Percentiles rank a stretch among this genome's conserved stretches.
Evolutionary conservation across 2,888 invertebrate genomes (phyloP).

Genomic region (Shargacucullia verbasci): DNA sequence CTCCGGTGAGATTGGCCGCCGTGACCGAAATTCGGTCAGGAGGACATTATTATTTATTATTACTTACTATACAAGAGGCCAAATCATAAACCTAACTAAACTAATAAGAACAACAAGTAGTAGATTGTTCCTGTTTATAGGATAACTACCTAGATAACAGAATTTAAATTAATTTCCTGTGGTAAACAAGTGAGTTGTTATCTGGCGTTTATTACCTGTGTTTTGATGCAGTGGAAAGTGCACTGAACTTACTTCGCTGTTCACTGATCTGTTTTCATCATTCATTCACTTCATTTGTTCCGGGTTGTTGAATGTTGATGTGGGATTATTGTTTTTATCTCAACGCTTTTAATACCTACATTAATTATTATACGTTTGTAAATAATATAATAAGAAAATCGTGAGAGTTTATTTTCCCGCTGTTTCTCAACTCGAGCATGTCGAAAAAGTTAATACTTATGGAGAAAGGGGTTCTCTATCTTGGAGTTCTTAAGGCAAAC

Average conservation of each 20-base stretch:
- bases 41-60: too few species aligned
- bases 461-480: neutral
- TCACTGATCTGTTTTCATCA: constrained; percentile 61
- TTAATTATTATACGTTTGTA: neutral
- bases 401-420: neutral
- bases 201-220: constrained; percentile 25
- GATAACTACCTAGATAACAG: constrained; percentile 8
- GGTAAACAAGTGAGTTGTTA: constrained; percentile 23
- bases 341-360: constrained; percentile 9
- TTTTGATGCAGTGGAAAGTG: constrained; percentile 55
- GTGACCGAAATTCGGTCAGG: too few species aligned
- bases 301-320: constrained; percentile 61
- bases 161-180: constrained; percentile 38
- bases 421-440: constrained; percentile 6
- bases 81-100: constrained; percentile 1
- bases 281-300: constrained; percentile 66
- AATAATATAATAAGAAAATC: constrained; percentile 2
- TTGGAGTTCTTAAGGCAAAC: too few species aligned
- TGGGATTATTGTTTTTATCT: constrained; percentile 53
- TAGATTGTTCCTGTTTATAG: constrained; percentile 15
- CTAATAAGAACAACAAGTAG: neutral
- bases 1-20: too few species aligned
- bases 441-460: constrained; percentile 3
- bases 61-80: neutral
- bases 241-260: constrained; percentile 73